Percentiles rank a stretch among this genome's conserved stretches.
phyloP scores from a whole-genome alignment of 2,888 invertebrate genomes.

The Rambutsinella grinnellia region DNA sequence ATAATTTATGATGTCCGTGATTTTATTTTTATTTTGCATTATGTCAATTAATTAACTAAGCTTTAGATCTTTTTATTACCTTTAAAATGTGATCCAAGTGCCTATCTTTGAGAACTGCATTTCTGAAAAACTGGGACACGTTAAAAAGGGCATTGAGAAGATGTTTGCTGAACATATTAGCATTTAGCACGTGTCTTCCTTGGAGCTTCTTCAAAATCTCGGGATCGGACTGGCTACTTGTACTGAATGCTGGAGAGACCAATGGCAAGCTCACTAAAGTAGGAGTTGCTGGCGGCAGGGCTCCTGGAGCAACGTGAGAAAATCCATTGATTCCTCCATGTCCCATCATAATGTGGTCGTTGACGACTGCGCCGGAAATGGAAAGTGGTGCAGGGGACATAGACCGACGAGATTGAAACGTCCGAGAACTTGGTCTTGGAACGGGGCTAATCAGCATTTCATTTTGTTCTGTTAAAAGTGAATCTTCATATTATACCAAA shows the following conservation, averaged over 20 bases:
- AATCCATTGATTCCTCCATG: background rate
- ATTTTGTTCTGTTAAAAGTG: conserved; percentile 29
- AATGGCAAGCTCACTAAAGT: conserved; percentile 33
- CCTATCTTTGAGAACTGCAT: conserved; percentile 85
- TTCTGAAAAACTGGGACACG: conserved; percentile 88
- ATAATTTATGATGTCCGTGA: too few relatives aligned
- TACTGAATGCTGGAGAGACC: conserved; percentile 48
- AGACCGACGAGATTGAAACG: conserved; percentile 47
- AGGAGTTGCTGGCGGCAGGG: background rate
- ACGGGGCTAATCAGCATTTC: conserved; percentile 45
- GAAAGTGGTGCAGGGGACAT: conserved; percentile 40
- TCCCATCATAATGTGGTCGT: conserved; percentile 3
- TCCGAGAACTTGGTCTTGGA: conserved; percentile 52
- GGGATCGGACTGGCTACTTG: conserved; percentile 20
- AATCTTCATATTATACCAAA: too few relatives aligned
- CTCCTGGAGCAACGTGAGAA: background rate
- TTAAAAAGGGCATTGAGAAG: conserved; percentile 94
- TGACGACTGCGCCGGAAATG: background rate
- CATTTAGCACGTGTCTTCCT: conserved; percentile 87
- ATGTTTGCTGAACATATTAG: conserved; percentile 89
- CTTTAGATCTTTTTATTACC: conserved; percentile 69
- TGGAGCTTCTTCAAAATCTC: conserved; percentile 69
- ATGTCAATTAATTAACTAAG: too few relatives aligned
- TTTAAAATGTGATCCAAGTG: conserved; percentile 86
- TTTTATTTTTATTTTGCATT: too few relatives aligned